Evolutionary conservation across 2,797 vertebrate genomes (phyloP), one percentile per base, ranked within the genome.

Genomic region (Loris lydekkerianus): DNA sequence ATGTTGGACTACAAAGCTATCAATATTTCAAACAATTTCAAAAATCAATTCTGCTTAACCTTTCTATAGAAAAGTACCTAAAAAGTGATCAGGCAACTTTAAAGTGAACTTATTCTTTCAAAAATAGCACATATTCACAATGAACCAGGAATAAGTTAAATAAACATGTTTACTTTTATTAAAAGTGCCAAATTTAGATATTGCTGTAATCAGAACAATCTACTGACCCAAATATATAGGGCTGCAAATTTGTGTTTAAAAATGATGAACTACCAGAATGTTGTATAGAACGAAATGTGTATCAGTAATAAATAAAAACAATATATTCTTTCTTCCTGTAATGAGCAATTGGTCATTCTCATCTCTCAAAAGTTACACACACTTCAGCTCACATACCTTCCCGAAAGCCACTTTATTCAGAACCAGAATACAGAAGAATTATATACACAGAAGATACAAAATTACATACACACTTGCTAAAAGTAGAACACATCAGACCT

Each of bases 1-100:
- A 58, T 67, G 91, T 96, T 96, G 92, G 90, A 91, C 91, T 97
- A 94, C 72, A 86, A 98, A 97, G 60, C 93, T 93, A 95, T 96
- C 95, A 97, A 93, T 92, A 96, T 69, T 94, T 80, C 91, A 97
- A 69, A 69, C 31, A 69, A 34, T n/a, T 34, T 69, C 65, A 97
- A 80, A 53, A 95, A 97, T 6, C 53, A 80, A 92, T 97, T 97
- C 97, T 87, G 72, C 88, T 91, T 2, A 96, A 37, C 2, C 4
- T 94, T 95, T 67, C 73, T 95, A 0, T 69, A 96, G 89, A 20
- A 20, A 86, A 94, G 18, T 49, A 78, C 0, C 65, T 58, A 92
- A 95, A 77, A 97, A 97, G 95, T 18, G 70, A 96, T 94, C 90
- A 95, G 61, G 89, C 80, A 43, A 21, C 46, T 67, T 61, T 0